A percentile compares a stretch with the other conserved stretches of the same genome.
Conservation (phyloP, 2,113 vertebrate species). For the Neolamprologus ventralis region DNA sequence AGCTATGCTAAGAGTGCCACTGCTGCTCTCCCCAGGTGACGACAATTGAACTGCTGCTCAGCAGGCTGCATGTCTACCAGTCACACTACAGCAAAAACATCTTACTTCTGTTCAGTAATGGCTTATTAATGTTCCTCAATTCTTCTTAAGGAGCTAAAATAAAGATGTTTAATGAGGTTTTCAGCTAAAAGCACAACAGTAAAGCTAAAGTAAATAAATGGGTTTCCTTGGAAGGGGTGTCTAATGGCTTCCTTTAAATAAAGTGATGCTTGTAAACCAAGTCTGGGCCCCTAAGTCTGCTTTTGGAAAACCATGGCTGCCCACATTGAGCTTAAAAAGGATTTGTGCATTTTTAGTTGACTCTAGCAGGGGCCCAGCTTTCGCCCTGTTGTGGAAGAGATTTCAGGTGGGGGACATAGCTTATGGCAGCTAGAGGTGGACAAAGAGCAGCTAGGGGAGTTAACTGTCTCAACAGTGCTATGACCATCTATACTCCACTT, state of each 20-base stretch:
- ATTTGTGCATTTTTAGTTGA: conserved; percentile 24
- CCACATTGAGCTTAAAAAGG: neutral
- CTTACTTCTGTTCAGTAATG: neutral
- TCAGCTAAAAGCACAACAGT: neutral
- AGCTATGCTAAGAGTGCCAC: conserved; percentile 9
- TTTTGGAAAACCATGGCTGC: neutral
- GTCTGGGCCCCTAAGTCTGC: neutral
- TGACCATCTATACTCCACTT: conserved; percentile 46
- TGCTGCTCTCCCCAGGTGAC: conserved; percentile 39
- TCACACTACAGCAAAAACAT: neutral
- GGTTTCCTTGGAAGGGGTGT: neutral
- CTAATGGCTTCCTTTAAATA: neutral
- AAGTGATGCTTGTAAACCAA: neutral
- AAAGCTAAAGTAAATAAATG: neutral
- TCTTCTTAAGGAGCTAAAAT: neutral
- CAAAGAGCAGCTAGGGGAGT: conserved; percentile 23
- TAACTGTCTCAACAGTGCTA: conserved; percentile 2
- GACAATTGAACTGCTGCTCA: conserved; percentile 23
- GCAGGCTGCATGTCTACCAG: conserved; percentile 11
- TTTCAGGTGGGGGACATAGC: conserved; percentile 35
- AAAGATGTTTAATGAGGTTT: neutral
- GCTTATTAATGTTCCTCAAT: neutral
- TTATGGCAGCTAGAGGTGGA: conserved; percentile 32
- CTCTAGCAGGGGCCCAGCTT: neutral
- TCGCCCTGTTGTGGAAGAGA: neutral